A percentile compares a stretch with the other conserved stretches of the same genome.
These are phyloP conservation scores for Gymnothorax reevesii DNA, from an alignment of 2,797 vertebrate genomes.

Conservation along the genomic window DNA sequence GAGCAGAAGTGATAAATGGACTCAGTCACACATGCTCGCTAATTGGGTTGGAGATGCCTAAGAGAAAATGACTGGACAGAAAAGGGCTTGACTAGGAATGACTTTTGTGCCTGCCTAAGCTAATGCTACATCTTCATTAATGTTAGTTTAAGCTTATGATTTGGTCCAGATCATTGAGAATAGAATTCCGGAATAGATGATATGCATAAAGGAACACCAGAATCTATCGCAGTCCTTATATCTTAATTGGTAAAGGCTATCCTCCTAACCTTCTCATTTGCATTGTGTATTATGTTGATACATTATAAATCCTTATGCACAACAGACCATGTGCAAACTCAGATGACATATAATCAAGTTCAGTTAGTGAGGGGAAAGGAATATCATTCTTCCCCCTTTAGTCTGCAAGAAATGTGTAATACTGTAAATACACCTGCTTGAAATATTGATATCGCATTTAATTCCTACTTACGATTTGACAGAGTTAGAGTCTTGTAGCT, in stretches of 20 bases:
- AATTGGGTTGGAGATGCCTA: too few species aligned
- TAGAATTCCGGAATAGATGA: conserved; percentile 4
- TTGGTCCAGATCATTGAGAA: conserved; percentile 5
- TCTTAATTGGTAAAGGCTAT: conserved; percentile 10
- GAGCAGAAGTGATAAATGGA: too few species aligned
- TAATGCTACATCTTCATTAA: neutral
- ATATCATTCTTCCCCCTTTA: neutral
- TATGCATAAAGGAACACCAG: neutral
- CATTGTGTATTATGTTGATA: neutral
- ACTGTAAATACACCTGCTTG: neutral
- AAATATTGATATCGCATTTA: neutral
- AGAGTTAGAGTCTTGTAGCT: neutral
- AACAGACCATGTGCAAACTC: neutral
- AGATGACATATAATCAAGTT: neutral
- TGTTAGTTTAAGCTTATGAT: neutral
- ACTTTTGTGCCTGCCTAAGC: too few species aligned
- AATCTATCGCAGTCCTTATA: neutral
- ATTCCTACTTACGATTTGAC: neutral
- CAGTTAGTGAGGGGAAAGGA: neutral
- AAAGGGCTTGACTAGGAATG: too few species aligned
- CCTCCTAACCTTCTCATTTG: neutral
- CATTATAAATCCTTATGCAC: conserved; percentile 1
- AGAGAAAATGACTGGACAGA: too few species aligned
- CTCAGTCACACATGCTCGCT: too few species aligned
- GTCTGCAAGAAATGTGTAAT: neutral